phyloP scores from a whole-genome alignment of 2,888 invertebrate genomes.

The Euphydryas editha region DNA sequence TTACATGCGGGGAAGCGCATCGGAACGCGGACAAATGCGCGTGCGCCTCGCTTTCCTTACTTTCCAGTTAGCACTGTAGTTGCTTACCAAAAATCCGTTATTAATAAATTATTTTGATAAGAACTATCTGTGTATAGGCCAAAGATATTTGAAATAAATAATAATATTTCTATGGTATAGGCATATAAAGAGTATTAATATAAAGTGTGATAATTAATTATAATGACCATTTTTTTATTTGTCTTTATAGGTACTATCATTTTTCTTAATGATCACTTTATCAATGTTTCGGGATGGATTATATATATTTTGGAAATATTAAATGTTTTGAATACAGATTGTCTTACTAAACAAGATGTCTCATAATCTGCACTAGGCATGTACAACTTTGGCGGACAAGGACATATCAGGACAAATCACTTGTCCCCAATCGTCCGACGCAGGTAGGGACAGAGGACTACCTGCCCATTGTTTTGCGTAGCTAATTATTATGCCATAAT shows the following conservation, averaged over 20 bases:
- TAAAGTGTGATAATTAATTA: not conserved
- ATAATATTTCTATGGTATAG: too few species aligned
- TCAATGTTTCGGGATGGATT: too few species aligned
- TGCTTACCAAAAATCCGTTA: conserved; percentile 45
- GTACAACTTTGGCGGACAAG: conserved; percentile 63
- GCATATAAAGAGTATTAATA: too few species aligned
- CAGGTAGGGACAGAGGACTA: conserved; percentile 80
- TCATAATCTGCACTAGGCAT: conserved; percentile 56
- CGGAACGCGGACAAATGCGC: conserved; percentile 70
- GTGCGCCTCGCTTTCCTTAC: conserved; percentile 72
- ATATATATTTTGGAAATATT: too few species aligned
- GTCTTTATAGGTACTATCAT: too few species aligned
- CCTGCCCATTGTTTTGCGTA: conserved; percentile 81
- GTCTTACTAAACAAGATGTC: conserved; percentile 43
- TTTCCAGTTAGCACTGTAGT: conserved; percentile 63
- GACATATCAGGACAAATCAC: conserved; percentile 75
- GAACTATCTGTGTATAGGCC: conserved; percentile 17
- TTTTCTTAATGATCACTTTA: too few species aligned
- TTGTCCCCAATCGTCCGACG: conserved; percentile 78
- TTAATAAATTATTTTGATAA: conserved; percentile 32
- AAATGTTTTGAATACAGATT: not conserved
- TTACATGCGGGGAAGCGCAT: conserved; percentile 56
- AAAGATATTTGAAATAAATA: not conserved
- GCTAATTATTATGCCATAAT: conserved; percentile 81
- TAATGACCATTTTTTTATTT: not conserved